These are phyloP conservation scores for Aphyosemion australe DNA, from an alignment of 2,113 vertebrate genomes.

Conservation along the genomic window DNA sequence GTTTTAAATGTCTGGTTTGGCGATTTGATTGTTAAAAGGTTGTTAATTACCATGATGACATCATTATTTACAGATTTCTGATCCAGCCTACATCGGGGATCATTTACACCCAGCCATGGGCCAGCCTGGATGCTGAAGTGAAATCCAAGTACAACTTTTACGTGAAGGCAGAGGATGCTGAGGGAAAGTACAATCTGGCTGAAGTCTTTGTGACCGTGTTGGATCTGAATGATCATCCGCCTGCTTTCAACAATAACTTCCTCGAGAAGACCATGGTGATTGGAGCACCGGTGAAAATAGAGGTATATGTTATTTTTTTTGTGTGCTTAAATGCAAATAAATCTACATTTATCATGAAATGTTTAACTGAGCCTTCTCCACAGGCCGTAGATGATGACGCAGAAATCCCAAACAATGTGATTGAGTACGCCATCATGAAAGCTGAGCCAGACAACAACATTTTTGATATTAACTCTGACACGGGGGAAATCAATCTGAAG, in stretches of 20 bases:
- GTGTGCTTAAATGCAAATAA: not conserved
- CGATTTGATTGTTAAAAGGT: no score
- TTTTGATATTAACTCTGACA: slow-evolving; percentile 90
- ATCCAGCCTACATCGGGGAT: slow-evolving; percentile 90
- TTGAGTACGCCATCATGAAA: slow-evolving; percentile 96
- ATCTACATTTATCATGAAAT: not conserved
- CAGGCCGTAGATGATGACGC: slow-evolving; percentile 94
- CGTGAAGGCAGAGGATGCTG: slow-evolving; percentile 93
- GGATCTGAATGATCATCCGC: slow-evolving; percentile 93
- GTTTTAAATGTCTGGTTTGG: not conserved
- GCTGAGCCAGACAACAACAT: slow-evolving; percentile 91
- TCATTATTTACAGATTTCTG: slow-evolving; percentile 83
- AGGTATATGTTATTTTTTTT: slow-evolving; percentile 74
- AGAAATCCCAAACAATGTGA: slow-evolving; percentile 95
- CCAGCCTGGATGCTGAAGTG: slow-evolving; percentile 89
- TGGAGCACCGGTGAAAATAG: slow-evolving; percentile 89
- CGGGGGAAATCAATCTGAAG: slow-evolving; percentile 93
- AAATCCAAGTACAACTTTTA: slow-evolving; percentile 93
- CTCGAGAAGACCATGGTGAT: slow-evolving; percentile 94
- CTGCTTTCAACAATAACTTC: slow-evolving; percentile 90
- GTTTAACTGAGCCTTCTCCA: not conserved
- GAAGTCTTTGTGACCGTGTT: slow-evolving; percentile 92
- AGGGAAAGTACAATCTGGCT: slow-evolving; percentile 92
- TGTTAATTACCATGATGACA: not conserved
- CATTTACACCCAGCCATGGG: slow-evolving; percentile 96